Conservation (phyloP, 64 coral and sea anemone genomes). For the Cladopsammia gracilis region DNA sequence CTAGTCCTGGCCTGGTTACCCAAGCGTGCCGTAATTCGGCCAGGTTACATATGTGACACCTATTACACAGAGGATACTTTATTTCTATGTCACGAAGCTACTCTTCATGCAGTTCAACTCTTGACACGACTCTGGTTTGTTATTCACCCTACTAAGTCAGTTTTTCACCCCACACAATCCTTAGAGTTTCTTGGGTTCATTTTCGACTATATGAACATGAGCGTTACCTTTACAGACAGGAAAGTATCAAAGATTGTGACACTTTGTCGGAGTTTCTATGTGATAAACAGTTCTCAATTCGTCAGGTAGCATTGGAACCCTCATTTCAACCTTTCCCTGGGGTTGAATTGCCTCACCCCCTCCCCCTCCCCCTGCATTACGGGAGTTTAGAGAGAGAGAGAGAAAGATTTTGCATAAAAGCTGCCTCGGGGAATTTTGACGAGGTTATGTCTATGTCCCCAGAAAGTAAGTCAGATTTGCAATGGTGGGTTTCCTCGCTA, state of each 20-base stretch:
- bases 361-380: constrained; percentile 3
- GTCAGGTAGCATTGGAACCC: background rate
- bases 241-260: too few relatives aligned
- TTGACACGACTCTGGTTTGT: constrained; percentile 32
- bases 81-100: too few relatives aligned
- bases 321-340: constrained; percentile 2
- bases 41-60: too few relatives aligned
- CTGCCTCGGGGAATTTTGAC: background rate
- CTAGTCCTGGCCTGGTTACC: too few relatives aligned
- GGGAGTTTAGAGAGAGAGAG: constrained; percentile 18
- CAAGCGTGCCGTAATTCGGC: too few relatives aligned
- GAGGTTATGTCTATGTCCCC: background rate
- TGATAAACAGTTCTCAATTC: too few relatives aligned
- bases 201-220: background rate
- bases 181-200: constrained; percentile 53
- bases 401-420: constrained; percentile 21
- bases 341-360: background rate
- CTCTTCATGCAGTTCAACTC: background rate
- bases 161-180: too few relatives aligned
- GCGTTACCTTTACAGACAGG: too few relatives aligned
- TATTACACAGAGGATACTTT: too few relatives aligned
- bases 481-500: constrained; percentile 35
- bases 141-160: constrained; percentile 51
- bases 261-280: too few relatives aligned
- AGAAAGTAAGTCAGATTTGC: constrained; percentile 30